phyloP scores from a whole-genome alignment of 2,113 vertebrate genomes.

The Otis tarda region DNA sequence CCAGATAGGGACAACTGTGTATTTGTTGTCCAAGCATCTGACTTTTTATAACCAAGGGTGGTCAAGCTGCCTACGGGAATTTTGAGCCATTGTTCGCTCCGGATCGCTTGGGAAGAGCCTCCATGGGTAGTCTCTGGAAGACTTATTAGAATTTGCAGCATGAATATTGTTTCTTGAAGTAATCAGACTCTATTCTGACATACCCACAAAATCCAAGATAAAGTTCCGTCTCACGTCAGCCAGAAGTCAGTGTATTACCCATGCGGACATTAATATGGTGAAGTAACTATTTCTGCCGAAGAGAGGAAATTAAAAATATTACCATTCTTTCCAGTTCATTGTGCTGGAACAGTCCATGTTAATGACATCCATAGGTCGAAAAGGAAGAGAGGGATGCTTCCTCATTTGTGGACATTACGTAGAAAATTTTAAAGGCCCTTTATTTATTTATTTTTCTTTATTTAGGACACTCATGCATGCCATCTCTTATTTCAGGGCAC shows the following conservation, averaged over 20 bases:
- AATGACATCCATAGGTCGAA: slow-evolving; percentile 53
- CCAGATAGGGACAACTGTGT: background rate
- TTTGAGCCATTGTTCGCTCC: background rate
- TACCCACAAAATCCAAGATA: background rate
- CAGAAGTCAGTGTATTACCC: background rate
- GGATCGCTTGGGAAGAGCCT: background rate
- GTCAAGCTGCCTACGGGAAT: background rate
- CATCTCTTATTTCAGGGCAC: slow-evolving; percentile 19
- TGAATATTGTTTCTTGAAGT: background rate
- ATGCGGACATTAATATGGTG: background rate
- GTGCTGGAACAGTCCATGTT: slow-evolving; percentile 57
- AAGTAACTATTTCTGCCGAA: slow-evolving; percentile 36
- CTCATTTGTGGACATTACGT: background rate
- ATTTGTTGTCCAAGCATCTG: background rate
- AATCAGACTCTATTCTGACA: slow-evolving; percentile 7
- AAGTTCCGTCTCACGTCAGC: background rate
- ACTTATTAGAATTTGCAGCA: slow-evolving; percentile 1
- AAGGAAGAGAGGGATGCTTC: background rate
- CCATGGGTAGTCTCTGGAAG: background rate
- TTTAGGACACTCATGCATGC: background rate
- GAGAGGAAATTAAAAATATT: slow-evolving; percentile 70
- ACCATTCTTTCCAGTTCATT: slow-evolving; percentile 65
- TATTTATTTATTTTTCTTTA: slow-evolving; percentile 43
- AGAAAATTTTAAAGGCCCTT: slow-evolving; percentile 2
- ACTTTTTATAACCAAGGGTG: background rate